Conservation (phyloP, 1,140 invertebrate species). For the Drosophila sechellia region DNA sequence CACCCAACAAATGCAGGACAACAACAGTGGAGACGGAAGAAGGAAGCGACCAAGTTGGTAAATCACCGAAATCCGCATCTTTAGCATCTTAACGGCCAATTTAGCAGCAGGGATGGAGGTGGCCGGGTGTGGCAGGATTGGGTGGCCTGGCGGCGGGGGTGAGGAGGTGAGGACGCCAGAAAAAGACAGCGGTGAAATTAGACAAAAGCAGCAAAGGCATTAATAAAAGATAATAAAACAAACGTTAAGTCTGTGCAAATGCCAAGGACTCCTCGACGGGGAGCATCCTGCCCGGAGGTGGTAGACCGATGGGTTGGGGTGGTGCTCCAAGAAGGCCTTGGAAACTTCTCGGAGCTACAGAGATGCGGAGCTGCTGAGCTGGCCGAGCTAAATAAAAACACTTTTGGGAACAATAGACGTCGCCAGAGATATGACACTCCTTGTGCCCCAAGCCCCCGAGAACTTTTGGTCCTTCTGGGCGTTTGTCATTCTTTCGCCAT, state of each 20-base stretch:
- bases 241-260: constrained; percentile 67
- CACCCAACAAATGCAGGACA: constrained; percentile 3
- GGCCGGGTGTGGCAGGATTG: not conserved
- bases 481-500: constrained; percentile 78
- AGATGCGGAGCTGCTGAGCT: not conserved
- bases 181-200: constrained; percentile 50
- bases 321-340: constrained; percentile 5
- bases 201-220: constrained; percentile 52
- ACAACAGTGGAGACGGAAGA: constrained; percentile 7
- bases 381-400: constrained; percentile 74
- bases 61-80: constrained; percentile 75
- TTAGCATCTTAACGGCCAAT: constrained; percentile 83
- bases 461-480: constrained; percentile 23
- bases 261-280: constrained; percentile 9
- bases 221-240: constrained; percentile 81
- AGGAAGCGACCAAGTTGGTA: constrained; percentile 56
- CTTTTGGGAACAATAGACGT: constrained; percentile 78
- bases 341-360: constrained; percentile 18
- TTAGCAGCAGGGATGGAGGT: constrained; percentile 45
- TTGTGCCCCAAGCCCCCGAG: not conserved
- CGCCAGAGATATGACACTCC: constrained; percentile 30
- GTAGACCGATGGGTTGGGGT: not conserved
- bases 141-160: not conserved
- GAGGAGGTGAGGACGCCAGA: constrained; percentile 23
- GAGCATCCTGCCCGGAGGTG: not conserved